Evolutionary conservation across 64 coral and sea anemone genomes (phyloP).

Genomic region (Porites lutea): DNA sequence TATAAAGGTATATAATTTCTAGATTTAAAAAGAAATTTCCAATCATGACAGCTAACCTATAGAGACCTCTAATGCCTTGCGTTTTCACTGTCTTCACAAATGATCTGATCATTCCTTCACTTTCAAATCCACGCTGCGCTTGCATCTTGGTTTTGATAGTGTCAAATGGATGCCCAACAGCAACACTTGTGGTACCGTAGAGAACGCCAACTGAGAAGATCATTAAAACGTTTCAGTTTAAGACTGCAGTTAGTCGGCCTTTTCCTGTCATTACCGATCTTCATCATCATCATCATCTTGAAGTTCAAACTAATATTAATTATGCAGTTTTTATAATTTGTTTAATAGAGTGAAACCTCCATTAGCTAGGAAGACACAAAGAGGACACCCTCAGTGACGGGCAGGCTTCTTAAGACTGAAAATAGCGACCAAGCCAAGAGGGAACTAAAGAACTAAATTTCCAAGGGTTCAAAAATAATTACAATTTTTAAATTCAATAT

Average conservation of each 20-base stretch:
- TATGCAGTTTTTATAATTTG: too few relatives aligned
- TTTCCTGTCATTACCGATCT: neutral
- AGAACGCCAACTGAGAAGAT: slow-evolving; percentile 81
- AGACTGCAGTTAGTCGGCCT: too few relatives aligned
- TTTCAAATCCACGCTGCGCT: slow-evolving; percentile 89
- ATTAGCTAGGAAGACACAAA: too few relatives aligned
- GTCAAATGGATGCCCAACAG: slow-evolving; percentile 93
- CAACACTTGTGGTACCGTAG: slow-evolving; percentile 95
- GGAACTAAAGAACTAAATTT: too few relatives aligned
- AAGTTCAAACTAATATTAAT: neutral
- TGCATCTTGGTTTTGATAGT: slow-evolving; percentile 97
- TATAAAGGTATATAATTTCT: too few relatives aligned
- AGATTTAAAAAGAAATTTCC: neutral
- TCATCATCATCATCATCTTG: neutral
- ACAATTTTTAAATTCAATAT: too few relatives aligned
- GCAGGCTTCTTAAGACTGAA: too few relatives aligned
- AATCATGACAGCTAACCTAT: slow-evolving; percentile 50
- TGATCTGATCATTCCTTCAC: slow-evolving; percentile 75
- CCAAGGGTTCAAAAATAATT: too few relatives aligned
- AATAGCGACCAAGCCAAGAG: too few relatives aligned
- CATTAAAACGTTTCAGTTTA: neutral
- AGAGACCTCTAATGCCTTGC: slow-evolving; percentile 92
- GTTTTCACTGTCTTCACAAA: slow-evolving; percentile 86
- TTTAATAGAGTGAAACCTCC: too few relatives aligned
- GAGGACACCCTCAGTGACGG: too few relatives aligned